A percentile compares a stretch with the other conserved stretches of the same genome.
Evolutionary conservation across 2,888 invertebrate genomes (phyloP).

Genomic region (Adineta ricciae): DNA sequence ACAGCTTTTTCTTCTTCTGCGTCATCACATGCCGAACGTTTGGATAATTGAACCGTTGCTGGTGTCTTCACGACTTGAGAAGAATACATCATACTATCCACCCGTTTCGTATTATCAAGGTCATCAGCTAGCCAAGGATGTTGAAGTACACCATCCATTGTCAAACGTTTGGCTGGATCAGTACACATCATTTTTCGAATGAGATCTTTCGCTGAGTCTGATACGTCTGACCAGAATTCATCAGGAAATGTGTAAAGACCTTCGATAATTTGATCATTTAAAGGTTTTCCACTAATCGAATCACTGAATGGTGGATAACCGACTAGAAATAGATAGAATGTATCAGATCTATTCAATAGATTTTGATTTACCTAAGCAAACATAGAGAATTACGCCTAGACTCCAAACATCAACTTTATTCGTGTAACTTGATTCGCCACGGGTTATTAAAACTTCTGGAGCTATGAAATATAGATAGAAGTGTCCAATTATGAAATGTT

Average conservation of each 20-base stretch:
- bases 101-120: conserved; percentile 3
- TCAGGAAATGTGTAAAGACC: conserved; percentile 61
- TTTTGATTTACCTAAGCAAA: conserved; percentile 53
- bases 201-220: conserved; percentile 43
- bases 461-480: conserved; percentile 51
- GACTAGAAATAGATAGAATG: conserved; percentile 49
- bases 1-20: too few relatives aligned
- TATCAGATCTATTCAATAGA: neutral
- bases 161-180: conserved; percentile 25
- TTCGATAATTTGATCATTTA: conserved; percentile 62
- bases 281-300: conserved; percentile 42
- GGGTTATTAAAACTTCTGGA: conserved; percentile 67
- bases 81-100: conserved; percentile 17
- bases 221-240: conserved; percentile 59
- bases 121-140: conserved; percentile 26
- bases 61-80: neutral
- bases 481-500: neutral
- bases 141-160: conserved; percentile 16
- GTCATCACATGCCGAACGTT: neutral
- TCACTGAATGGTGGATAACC: conserved; percentile 64
- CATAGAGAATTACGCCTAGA: conserved; percentile 74
- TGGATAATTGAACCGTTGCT: neutral
- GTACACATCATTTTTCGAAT: conserved; percentile 26
- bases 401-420: conserved; percentile 75
- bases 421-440: conserved; percentile 49